Evolutionary conservation across 2,888 invertebrate species (phyloP).

Genomic region (Mesorhabditis spiculigera): DNA sequence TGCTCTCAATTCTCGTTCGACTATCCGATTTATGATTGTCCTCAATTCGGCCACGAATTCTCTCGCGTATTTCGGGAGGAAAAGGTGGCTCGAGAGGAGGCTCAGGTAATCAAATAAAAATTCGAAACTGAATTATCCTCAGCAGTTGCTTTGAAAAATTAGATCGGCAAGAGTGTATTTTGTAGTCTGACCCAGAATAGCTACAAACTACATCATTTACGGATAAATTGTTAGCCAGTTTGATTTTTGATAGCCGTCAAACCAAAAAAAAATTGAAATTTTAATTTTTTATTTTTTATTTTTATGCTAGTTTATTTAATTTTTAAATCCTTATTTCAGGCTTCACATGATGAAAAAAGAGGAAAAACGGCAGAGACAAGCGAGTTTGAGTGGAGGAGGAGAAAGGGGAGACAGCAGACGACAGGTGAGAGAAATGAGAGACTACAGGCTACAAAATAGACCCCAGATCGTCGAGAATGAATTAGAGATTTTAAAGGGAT

Average conservation of each 20-base stretch:
- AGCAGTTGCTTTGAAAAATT: no score
- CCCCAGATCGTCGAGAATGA: no score
- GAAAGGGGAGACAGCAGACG: neutral
- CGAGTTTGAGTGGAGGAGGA: neutral
- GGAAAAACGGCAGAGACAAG: conserved; percentile 31
- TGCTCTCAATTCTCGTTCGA: conserved; percentile 48
- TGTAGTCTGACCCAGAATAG: no score
- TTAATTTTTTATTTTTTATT: neutral
- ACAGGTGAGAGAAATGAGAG: neutral
- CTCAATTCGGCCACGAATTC: conserved; percentile 55
- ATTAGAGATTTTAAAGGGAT: no score
- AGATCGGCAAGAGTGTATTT: no score
- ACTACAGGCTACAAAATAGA: no score
- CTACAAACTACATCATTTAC: no score
- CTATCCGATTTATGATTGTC: conserved; percentile 55
- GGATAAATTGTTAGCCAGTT: no score
- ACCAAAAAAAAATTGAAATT: neutral
- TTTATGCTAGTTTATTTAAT: conserved; percentile 23
- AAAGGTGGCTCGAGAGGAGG: conserved; percentile 17
- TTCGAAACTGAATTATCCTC: no score
- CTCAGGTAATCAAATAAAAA: neutral
- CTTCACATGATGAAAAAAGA: conserved; percentile 41
- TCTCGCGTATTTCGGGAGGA: conserved; percentile 53
- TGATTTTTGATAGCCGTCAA: no score
- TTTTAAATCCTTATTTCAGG: conserved; percentile 28